Conservation (phyloP, 2,888 invertebrate genomes). For the Digitonthophagus gazella region DNA sequence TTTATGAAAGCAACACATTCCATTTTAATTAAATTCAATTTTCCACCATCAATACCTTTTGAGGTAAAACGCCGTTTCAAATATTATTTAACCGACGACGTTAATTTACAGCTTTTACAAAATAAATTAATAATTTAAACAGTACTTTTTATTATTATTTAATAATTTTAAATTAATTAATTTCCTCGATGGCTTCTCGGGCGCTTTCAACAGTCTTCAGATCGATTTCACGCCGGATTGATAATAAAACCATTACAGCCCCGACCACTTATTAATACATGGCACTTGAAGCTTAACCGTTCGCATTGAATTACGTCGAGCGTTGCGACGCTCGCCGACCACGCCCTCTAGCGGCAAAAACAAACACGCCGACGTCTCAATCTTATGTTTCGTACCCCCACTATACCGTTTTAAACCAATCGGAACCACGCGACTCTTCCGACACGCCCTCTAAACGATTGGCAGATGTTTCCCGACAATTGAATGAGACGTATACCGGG, state of each 20-base stretch:
- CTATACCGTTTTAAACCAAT: constrained; percentile 38
- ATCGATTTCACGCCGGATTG: constrained; percentile 24
- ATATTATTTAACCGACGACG: too few relatives aligned
- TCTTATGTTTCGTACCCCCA: constrained; percentile 43
- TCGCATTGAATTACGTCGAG: constrained; percentile 25
- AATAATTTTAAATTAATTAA: too few relatives aligned
- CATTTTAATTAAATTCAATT: too few relatives aligned
- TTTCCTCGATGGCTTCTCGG: too few relatives aligned
- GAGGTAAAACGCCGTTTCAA: too few relatives aligned
- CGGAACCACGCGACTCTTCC: constrained; percentile 36
- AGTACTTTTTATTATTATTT: too few relatives aligned
- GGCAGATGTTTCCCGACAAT: constrained; percentile 37
- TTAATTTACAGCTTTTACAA: too few relatives aligned
- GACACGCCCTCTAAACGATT: constrained; percentile 45
- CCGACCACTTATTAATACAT: constrained; percentile 46
- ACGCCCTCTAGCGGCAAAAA: constrained; percentile 47
- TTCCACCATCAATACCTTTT: too few relatives aligned
- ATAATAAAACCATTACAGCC: constrained; percentile 49
- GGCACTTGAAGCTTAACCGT: constrained; percentile 42
- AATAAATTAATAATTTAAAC: too few relatives aligned
- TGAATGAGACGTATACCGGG: constrained; percentile 30
- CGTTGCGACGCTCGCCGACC: constrained; percentile 38
- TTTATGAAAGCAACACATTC: too few relatives aligned
- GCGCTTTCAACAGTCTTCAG: too few relatives aligned
- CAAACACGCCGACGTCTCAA: constrained; percentile 54